Evolutionary conservation across 2,113 vertebrate species (phyloP).

Genomic region (Oreocharis arfaki): DNA sequence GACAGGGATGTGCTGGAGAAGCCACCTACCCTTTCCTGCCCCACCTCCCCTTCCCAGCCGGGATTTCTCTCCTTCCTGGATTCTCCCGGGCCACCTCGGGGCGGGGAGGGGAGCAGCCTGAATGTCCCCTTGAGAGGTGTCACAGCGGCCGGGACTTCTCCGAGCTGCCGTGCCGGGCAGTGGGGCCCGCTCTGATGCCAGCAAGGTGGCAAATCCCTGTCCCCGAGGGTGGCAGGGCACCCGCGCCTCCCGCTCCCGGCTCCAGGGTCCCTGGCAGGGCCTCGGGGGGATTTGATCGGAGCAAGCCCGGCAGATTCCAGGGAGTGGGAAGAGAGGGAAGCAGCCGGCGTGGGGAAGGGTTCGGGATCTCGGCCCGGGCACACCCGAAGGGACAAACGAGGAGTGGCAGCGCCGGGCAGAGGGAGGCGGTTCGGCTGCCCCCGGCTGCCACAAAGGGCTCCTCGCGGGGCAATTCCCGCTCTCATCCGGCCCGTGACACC

Average conservation of each 20-base stretch:
- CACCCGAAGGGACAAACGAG: not conserved
- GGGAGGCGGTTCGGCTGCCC: not conserved
- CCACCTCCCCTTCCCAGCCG: not conserved
- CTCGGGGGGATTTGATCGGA: not conserved
- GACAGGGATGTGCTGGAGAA: accelerated
- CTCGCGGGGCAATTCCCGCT: not conserved
- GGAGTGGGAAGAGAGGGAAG: not conserved
- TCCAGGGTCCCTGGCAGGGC: not conserved
- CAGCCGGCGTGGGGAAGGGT: not conserved
- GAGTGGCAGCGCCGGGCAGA: not conserved
- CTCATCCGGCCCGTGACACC: not conserved
- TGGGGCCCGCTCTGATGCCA: not conserved
- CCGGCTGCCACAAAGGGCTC: not conserved
- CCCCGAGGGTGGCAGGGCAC: not conserved
- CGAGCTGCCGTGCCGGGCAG: not conserved
- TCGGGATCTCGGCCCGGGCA: not conserved
- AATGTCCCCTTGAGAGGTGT: not conserved
- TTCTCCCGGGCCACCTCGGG: not conserved
- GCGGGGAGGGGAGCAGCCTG: no score
- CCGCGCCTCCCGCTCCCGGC: not conserved
- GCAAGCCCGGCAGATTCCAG: not conserved
- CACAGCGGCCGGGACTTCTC: not conserved
- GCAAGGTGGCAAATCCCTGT: not conserved
- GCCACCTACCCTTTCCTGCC: not conserved
- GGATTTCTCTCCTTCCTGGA: not conserved